phyloP scores from a whole-genome alignment of 2,113 vertebrate genomes.

The Lontra canadensis region DNA sequence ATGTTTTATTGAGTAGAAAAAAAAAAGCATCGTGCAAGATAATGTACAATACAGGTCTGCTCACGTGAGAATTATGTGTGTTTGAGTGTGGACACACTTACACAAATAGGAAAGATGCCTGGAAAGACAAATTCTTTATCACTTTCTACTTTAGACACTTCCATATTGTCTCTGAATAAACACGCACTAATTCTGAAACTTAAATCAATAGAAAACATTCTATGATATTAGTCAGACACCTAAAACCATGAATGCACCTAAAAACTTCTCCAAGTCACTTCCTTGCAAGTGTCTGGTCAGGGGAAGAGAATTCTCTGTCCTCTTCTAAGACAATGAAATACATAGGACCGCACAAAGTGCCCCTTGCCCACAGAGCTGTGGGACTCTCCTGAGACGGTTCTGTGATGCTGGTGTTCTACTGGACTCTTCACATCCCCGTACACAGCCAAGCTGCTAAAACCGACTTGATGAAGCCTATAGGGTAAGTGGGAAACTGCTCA shows the following conservation, averaged over 20 bases:
- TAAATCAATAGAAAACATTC: neutral
- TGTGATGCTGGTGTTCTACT: rapidly evolving
- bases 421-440: rapidly evolving
- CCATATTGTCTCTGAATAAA: neutral
- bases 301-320: neutral
- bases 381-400: rapidly evolving
- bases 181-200: neutral
- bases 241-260: too few relatives aligned
- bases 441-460: rapidly evolving
- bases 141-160: neutral
- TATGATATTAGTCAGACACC: neutral
- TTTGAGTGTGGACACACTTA: neutral
- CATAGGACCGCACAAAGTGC: neutral
- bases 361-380: rapidly evolving
- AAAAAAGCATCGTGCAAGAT: neutral
- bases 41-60: too few relatives aligned
- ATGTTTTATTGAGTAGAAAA: neutral
- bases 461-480: rapidly evolving
- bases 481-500: neutral
- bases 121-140: neutral
- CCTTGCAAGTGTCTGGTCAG: neutral
- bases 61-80: neutral
- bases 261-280: neutral
- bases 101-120: neutral
- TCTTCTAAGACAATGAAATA: neutral